Evolutionary conservation across 92 coral and sea anemone species (phyloP).

Genomic region (Parazoanthus darwini): DNA sequence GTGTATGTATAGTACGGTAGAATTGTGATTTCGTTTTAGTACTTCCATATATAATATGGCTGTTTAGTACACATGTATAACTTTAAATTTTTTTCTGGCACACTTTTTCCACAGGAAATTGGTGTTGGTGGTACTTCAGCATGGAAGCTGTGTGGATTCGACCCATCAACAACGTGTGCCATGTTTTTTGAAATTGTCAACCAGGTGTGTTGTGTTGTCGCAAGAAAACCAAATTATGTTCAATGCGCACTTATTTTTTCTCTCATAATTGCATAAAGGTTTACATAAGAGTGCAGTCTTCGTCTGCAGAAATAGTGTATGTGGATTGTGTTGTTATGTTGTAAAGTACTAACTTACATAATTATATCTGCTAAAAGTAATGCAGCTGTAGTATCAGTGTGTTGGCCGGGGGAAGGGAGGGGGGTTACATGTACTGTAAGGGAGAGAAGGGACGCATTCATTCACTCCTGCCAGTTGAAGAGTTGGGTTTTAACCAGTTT

Average conservation of each 20-base stretch:
- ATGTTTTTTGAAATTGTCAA: constrained; percentile 94
- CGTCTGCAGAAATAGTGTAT: too few relatives aligned
- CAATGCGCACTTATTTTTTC: too few relatives aligned
- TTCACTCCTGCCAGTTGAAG: too few relatives aligned
- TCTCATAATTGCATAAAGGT: neutral
- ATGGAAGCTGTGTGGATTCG: constrained; percentile 95
- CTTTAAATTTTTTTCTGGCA: neutral
- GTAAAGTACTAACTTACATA: too few relatives aligned
- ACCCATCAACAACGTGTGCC: constrained; percentile 82
- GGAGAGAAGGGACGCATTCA: too few relatives aligned
- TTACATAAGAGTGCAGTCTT: too few relatives aligned
- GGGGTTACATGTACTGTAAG: too few relatives aligned
- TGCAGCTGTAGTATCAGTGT: too few relatives aligned
- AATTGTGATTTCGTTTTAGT: neutral
- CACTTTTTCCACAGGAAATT: constrained; percentile 73
- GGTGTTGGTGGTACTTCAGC: constrained; percentile 97
- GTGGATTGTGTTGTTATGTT: too few relatives aligned
- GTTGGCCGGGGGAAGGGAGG: too few relatives aligned
- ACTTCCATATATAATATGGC: neutral
- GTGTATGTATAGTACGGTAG: neutral
- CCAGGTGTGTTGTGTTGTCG: constrained; percentile 58
- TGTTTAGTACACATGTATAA: neutral
- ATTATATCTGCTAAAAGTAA: too few relatives aligned
- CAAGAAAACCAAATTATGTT: neutral
- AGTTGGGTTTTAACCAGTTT: too few relatives aligned